Evolutionary conservation across 2,888 invertebrate genomes (phyloP), one percentile per base, ranked within the genome.

Genomic region (Hydrotaea diabolus): DNA sequence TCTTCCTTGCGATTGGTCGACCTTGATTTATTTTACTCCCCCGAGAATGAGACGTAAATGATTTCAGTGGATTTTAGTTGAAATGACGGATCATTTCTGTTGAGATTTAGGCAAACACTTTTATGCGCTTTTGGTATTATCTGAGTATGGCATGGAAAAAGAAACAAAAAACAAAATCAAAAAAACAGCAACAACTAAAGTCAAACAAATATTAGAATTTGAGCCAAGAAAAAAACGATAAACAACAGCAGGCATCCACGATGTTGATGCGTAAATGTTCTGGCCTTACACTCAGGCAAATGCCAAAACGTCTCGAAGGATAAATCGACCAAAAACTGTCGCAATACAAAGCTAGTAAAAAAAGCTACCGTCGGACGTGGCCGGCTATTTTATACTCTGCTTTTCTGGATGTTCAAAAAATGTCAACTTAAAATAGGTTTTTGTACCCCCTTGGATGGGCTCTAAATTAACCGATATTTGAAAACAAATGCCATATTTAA

Each of bases 51-150:
- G 64, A 0, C 15, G 36, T n/a, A 17, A 64, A 64, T 4, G 36
- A 11, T 36, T 64, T 36, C 13, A n/a, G 17, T 64, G 64, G 64
- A 17, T 64, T 64, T 36, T n/a, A 5, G 36, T 17, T 31, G 23
- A 64, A 64, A 31, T 64, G 64, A 64, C 36, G 36, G 31, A 64
- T 64, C 31, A 36, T 36, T 17, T 64, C 23, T 36, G 31, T 64
- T 64, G 26, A 36, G 31, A 36, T 31, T 64, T 36, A 17, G 31
- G 55, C 55, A 55, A 36, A 36, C 17, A 31, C 13, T 31, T 64
- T 2, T 1, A 36, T 36, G 9, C 5, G 64, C 23, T 36, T 36
- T 5, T 64, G 17, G 36, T 59, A 13, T 59, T 23, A 26, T 59
- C 4, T 15, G 4, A 15, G 23, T 23, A 9, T 43, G 43, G n/a